Conservation (phyloP, 2,888 invertebrate genomes). For the Torymus auratus region DNA sequence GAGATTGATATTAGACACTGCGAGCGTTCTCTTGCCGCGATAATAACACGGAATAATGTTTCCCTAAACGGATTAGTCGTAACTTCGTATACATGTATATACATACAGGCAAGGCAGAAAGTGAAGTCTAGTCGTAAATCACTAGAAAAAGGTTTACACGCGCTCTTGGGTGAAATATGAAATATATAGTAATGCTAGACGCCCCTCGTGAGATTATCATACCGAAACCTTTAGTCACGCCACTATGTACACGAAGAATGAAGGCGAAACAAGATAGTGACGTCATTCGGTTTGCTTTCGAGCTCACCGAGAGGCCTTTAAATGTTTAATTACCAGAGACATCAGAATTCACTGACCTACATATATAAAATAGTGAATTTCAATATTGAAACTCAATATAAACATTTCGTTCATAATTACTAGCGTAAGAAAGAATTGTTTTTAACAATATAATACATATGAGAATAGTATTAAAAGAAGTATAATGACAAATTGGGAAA, state of each 20-base stretch:
- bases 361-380: no score
- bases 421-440: no score
- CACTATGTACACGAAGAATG: constrained; percentile 4
- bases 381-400: no score
- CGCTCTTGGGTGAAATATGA: constrained; percentile 45
- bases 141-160: constrained; percentile 48
- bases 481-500: no score
- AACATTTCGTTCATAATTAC: no score
- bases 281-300: constrained; percentile 25
- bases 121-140: constrained; percentile 49
- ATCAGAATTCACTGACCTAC: not conserved
- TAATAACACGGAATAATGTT: constrained; percentile 30
- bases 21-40: not conserved
- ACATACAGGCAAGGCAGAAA: constrained; percentile 7
- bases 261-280: constrained; percentile 28
- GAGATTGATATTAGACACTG: not conserved
- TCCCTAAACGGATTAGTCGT: constrained; percentile 30
- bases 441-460: no score
- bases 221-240: constrained; percentile 30
- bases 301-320: constrained; percentile 8
- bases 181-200: constrained; percentile 45
- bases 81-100: constrained; percentile 2
- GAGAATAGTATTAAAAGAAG: no score
- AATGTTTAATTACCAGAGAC: constrained; percentile 30
- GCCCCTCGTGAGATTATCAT: constrained; percentile 48